Base-by-base conservation (phyloP, 2,113 vertebrate genomes). In the Cyprinus carpio region DNA sequence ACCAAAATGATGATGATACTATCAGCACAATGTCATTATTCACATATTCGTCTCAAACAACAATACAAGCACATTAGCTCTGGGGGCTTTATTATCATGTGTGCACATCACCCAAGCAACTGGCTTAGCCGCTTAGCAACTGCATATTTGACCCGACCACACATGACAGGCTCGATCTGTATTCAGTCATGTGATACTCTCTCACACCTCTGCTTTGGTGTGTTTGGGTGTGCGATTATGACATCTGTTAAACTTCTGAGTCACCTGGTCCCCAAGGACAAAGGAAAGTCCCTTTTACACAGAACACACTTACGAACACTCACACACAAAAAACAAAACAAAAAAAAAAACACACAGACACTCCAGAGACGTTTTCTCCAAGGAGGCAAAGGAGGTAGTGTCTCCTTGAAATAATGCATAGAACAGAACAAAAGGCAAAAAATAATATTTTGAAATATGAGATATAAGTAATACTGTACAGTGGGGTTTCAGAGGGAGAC, bases 171-270 rank as follows among this genome's bases (percentile, higher is more conserved):
- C 43, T 51, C 3, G 31, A 46, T 49, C 60, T 65, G 43, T 37
- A 51, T 64, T 37, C 27, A 37, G 83, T 77, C 43, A 84, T 67
- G 56, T 78, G 60, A 54, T 65, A 67, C 72, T 37, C 74, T 12
- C 64, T 56, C 51, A 75, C 82, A 84, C 34, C 34, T 75, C 69
- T 75, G 71, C 23, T 75, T 72, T 72, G 20, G 13, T 75, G 72
- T 75, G 60, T 80, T 62, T 64, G 31, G 23, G 23, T 80, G 34
- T 43, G 34, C 51, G 34, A 72, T 75, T 78, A 62, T 58, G 40
- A 84, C 56, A 80, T 87, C 86, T 87, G 54, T 80, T 87, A 74
- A 84, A 74, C 67, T 81, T 72, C 75, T 69, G 75, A 87, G 58
- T 58, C 31, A 83, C 82, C 83, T 46, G 25, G 3, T 86, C 27